Evolutionary conservation across 2,888 invertebrate genomes (phyloP), one percentile per base, ranked within the genome.

Genomic region (Yponomeuta evonymella): DNA sequence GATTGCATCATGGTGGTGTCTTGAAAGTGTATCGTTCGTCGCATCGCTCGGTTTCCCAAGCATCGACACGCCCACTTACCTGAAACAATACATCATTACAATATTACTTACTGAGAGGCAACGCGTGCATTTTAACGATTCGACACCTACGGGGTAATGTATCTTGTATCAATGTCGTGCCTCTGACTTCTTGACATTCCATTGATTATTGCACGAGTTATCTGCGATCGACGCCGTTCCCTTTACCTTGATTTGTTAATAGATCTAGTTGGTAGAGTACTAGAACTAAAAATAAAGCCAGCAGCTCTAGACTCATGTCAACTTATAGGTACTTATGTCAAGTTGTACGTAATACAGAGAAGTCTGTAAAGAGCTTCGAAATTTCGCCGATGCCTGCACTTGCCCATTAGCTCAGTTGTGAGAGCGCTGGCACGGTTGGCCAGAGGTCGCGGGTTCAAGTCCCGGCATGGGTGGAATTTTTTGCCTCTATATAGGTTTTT

Each of bases 21-120:
- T 80, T 83, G 78, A 78, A 83, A 86, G 83, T 82, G 81, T 80
- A 81, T 79, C 79, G 76, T 72, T 73, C 74, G 83, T 81, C 79
- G 78, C 83, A 85, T 88, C 86, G 79, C 79, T 78, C 79, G 75
- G 81, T 82, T 81, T 79, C 82, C 76, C 78, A 81, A 83, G 80
- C 81, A 75, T 72, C 78, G 77, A 77, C 76, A 80, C 89, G 83
- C 90, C 90, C 84, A 85, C 91, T 89, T 89, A 92, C 91, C 91
- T 90, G 89, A 89, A 91, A 91, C 92, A 92, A 92, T 92, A 84
- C 86, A 86, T 89, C 89, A 90, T 89, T 91, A 90, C 82, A 90
- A 90, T 89, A 86, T 86, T 81, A 87, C 83, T 77, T 80, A 79
- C 83, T 77, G 81, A 79, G 78, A 81, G 78, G 81, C 79, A 80